Base-by-base conservation (phyloP, 2,113 vertebrate genomes). In the Setophaga kirtlandii region DNA sequence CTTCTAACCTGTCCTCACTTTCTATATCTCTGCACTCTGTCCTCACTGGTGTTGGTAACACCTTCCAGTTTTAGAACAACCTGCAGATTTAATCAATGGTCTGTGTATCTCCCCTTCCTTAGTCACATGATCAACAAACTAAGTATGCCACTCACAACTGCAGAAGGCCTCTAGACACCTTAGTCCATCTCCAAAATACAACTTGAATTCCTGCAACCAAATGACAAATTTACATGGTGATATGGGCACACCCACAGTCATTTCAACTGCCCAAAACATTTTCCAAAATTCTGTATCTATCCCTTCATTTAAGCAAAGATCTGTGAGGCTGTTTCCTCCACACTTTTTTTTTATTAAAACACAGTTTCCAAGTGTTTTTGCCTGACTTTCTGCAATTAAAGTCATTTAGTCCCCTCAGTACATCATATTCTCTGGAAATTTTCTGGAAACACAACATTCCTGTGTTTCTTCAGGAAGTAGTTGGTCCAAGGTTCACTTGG, bases 1-100 rank as follows among this genome's bases (percentile, higher is more conserved):
- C 86, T 95, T 96, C 79, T 92, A 95, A 81, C 21, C 79, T 87
- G 62, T 94, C 69, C 83, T 90, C 92, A 90, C 81, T 59, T 93
- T 93, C 67, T 71, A 65, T 71, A 83, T 70, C 47, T 86, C 87
- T 18, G 1, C 33, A 27, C 47, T 83, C 87, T 95, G 84, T 93
- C 67, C 52, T 89, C 7, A 0, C 24, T 53, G 49, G 56, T 58
- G 35, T 52, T 92, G n/a, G 58, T 58, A 90, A 88, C 93, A 71
- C 64, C 56, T 93, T 73, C 20, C 63, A 52, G 14, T 65, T 94
- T 77, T 47, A 83, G 21, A 10, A 85, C 0, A 2, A 63, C 46
- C n/a, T 90, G 62, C 24, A 71, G 53, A 94, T 83, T 83, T 95
- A 95, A 94, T 73, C 56, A 83, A 83, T 56, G 35, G 24, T 49